Percentiles rank a stretch among this genome's conserved stretches.
phyloP scores from a whole-genome alignment of 2,797 vertebrate genomes.

The Cygnus olor region DNA sequence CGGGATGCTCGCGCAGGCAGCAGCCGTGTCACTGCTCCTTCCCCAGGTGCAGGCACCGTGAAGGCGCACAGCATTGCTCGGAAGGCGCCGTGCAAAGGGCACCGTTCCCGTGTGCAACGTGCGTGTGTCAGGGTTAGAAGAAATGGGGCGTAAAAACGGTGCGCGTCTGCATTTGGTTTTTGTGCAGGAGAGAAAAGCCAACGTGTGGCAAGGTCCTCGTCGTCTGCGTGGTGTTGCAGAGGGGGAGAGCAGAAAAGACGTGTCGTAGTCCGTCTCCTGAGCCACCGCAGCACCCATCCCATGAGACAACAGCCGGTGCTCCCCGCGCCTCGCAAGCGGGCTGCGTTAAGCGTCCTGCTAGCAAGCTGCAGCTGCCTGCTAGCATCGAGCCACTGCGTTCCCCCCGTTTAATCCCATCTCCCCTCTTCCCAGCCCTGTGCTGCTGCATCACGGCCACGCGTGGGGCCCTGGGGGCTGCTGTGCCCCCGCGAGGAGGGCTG shows the following conservation, averaged over 20 bases:
- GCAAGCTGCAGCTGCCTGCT: background rate
- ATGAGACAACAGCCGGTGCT: background rate
- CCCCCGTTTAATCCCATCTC: background rate
- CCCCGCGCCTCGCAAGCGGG: rapidly evolving
- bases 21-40: background rate
- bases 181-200: background rate
- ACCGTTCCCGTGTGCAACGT: background rate
- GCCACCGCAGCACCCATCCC: background rate
- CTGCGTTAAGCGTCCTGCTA: background rate
- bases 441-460: background rate
- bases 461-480: background rate
- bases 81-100: background rate
- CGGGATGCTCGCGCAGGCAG: background rate
- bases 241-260: background rate
- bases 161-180: background rate
- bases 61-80: too few species aligned
- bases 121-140: background rate
- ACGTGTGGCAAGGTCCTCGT: background rate
- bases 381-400: background rate
- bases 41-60: background rate
- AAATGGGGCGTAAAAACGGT: background rate
- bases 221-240: background rate
- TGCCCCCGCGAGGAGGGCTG: background rate
- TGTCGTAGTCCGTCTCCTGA: background rate
- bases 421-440: background rate